These are phyloP conservation scores for Rhabdomys dilectus DNA, from an alignment of 2,113 vertebrate species.

Conservation along the genomic window DNA sequence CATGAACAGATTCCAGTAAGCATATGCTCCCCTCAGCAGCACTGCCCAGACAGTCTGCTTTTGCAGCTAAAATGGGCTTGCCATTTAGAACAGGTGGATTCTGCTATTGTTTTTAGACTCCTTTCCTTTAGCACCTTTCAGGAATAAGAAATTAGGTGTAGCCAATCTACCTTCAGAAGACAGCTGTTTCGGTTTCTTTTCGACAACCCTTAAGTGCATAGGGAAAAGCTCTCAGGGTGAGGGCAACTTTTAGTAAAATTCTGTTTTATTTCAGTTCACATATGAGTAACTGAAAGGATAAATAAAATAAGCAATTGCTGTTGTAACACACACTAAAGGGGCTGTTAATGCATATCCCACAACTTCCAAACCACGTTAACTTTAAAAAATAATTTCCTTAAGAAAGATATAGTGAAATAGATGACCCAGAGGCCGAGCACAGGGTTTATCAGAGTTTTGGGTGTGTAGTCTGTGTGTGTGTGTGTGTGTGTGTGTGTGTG, in stretches of 20 bases:
- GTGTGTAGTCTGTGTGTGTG: not conserved
- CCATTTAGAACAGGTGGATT: conserved; percentile 65
- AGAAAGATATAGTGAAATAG: not conserved
- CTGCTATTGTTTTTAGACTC: conserved; percentile 41
- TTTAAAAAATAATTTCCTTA: not conserved
- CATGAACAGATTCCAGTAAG: conserved; percentile 38
- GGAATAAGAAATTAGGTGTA: conserved; percentile 21
- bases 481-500: not conserved
- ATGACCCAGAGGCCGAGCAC: not conserved
- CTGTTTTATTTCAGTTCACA: not conserved
- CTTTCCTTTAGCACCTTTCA: conserved; percentile 41
- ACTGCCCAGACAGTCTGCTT: conserved; percentile 51
- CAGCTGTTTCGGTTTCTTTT: not conserved
- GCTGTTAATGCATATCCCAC: not conserved
- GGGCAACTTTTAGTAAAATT: not conserved
- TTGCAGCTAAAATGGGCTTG: conserved; percentile 60
- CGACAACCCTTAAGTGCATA: not conserved
- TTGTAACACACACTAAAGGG: not conserved
- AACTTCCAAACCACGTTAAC: not conserved
- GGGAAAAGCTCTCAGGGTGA: not conserved
- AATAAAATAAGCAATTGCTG: not conserved
- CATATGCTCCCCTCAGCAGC: conserved; percentile 55
- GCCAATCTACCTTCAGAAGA: not conserved
- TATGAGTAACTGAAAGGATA: conserved; percentile 13
- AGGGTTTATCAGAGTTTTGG: no score